phyloP scores from a whole-genome alignment of 2,888 invertebrate species.

The Caenorhabditis japonica region DNA sequence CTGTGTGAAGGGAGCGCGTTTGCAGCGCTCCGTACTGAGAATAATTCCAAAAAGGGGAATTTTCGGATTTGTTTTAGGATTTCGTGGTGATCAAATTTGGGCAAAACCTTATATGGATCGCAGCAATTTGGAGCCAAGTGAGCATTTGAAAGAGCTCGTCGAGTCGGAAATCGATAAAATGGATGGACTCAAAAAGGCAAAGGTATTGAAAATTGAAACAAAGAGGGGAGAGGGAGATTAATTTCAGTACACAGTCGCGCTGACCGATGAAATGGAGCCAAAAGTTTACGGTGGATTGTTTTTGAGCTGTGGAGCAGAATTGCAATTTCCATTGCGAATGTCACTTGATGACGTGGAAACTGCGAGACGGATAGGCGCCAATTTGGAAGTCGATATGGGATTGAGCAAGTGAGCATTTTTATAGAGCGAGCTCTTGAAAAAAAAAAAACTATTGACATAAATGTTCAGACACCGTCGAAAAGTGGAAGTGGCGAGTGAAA shows the following conservation, averaged over 20 bases:
- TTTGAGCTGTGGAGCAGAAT: conserved; percentile 62
- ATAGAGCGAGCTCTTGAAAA: background rate
- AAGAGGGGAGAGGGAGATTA: no score
- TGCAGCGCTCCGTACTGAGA: no score
- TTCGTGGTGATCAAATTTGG: conserved; percentile 63
- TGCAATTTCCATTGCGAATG: conserved; percentile 63
- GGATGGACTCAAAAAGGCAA: conserved; percentile 48
- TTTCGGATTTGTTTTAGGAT: conserved; percentile 39
- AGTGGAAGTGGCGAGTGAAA: conserved; percentile 58
- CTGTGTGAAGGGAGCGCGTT: no score
- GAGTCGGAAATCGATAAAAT: conserved; percentile 62
- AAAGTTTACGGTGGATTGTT: conserved; percentile 64
- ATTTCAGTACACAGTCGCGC: conserved; percentile 48
- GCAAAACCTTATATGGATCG: conserved; percentile 58
- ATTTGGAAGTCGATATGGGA: conserved; percentile 66
- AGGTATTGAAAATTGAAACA: no score
- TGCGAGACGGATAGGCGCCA: conserved; percentile 59
- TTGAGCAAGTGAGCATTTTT: conserved; percentile 54
- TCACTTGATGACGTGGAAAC: conserved; percentile 65
- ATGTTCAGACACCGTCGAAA: conserved; percentile 61
- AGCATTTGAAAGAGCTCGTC: conserved; percentile 61
- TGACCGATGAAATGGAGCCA: conserved; percentile 64
- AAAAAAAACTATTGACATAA: conserved; percentile 1
- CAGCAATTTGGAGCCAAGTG: conserved; percentile 53
- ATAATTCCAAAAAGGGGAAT: background rate